phyloP scores from a whole-genome alignment of 2,888 invertebrate species.

The Eupithecia insigniata region DNA sequence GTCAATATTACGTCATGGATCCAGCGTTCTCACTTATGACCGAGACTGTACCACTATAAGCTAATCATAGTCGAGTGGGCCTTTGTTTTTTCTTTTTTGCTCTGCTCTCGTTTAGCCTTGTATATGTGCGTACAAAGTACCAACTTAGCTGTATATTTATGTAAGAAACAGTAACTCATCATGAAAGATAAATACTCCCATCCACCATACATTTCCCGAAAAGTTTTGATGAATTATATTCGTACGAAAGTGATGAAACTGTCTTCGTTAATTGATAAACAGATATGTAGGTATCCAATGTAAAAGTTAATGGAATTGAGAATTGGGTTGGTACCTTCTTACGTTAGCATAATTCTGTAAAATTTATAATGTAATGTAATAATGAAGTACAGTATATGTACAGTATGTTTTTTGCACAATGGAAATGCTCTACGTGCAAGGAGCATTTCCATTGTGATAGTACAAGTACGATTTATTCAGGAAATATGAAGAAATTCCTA shows the following conservation, averaged over 20 bases:
- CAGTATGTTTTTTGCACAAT: background rate
- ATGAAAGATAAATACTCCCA: background rate
- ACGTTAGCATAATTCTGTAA: background rate
- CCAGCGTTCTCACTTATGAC: slow-evolving; percentile 30
- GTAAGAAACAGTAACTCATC: slow-evolving; percentile 6
- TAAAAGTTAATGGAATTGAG: background rate
- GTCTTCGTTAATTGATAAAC: slow-evolving; percentile 2
- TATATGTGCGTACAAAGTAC: slow-evolving; percentile 14
- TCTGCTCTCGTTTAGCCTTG: slow-evolving; percentile 14
- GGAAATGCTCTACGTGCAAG: background rate
- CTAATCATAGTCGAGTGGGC: slow-evolving; percentile 32
- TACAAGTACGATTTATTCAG: background rate
- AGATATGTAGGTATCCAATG: background rate
- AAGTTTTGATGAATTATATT: background rate
- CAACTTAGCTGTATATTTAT: slow-evolving; percentile 8
- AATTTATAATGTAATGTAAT: background rate
- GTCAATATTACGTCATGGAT: slow-evolving; percentile 38
- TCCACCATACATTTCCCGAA: background rate
- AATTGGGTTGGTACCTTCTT: background rate
- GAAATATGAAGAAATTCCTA: background rate
- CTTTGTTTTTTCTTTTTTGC: slow-evolving; percentile 29
- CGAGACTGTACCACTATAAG: slow-evolving; percentile 24
- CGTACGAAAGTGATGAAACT: background rate
- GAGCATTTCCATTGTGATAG: too few relatives aligned
- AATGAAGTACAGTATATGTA: background rate